These are phyloP conservation scores for Thalassarche chlororhynchos DNA, from an alignment of 2,113 vertebrate genomes.

Conservation along the genomic window DNA sequence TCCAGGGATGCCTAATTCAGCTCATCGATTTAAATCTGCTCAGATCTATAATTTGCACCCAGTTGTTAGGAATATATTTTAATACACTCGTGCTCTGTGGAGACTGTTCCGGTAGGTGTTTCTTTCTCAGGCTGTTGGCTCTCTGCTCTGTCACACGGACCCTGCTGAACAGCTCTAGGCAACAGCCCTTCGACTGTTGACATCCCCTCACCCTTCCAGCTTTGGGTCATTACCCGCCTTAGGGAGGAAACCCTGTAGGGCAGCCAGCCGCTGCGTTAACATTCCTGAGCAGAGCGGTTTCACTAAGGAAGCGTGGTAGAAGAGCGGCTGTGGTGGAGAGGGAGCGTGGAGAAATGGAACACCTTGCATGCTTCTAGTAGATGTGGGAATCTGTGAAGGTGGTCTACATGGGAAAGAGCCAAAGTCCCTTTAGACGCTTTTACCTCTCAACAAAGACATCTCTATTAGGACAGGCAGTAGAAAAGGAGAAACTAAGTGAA, in stretches of 20 bases:
- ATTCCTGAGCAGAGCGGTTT: not conserved
- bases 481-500: not conserved
- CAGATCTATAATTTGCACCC: not conserved
- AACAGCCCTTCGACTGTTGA: not conserved
- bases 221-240: not conserved
- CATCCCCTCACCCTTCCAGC: not conserved
- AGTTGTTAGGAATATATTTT: not conserved
- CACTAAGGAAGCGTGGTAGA: not conserved
- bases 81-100: not conserved
- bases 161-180: not conserved
- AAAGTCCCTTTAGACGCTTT: not conserved
- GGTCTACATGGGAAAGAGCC: not conserved
- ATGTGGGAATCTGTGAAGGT: not conserved
- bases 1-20: not conserved
- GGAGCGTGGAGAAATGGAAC: not conserved
- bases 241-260: not conserved
- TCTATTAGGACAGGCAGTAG: not conserved
- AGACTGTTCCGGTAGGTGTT: not conserved
- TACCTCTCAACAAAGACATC: not conserved
- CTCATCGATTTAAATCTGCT: not conserved
- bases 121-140: not conserved
- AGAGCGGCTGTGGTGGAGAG: not conserved
- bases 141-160: not conserved
- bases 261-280: not conserved
- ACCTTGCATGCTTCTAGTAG: accelerated